Evolutionary conservation across 2,113 vertebrate species (phyloP).

Genomic region (Phycodurus eques): DNA sequence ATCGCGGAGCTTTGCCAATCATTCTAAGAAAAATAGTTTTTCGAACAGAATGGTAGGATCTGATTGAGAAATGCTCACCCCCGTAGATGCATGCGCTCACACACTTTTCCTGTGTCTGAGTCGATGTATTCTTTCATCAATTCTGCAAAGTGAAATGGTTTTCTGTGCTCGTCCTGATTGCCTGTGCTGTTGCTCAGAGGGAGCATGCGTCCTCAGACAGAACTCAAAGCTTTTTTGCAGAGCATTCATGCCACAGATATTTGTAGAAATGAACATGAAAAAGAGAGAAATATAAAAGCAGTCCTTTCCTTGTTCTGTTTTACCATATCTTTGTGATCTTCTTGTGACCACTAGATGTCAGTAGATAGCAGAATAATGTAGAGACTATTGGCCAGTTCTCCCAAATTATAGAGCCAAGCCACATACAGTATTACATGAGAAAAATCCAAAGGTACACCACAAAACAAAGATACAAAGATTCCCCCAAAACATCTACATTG

Average conservation of each 20-base stretch:
- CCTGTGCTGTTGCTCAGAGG: not conserved
- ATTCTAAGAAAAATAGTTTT: not conserved
- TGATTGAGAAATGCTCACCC: not conserved
- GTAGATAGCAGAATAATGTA: conserved; percentile 2
- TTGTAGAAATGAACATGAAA: not conserved
- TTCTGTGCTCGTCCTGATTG: not conserved
- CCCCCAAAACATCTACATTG: not conserved
- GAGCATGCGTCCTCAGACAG: not conserved
- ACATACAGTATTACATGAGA: not conserved
- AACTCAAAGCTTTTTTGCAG: not conserved
- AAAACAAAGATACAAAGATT: not conserved
- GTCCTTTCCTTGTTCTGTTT: not conserved
- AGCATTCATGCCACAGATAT: not conserved
- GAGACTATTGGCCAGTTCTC: not conserved
- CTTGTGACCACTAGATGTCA: conserved; percentile 53
- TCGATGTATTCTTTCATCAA: no score
- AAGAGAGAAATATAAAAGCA: not conserved
- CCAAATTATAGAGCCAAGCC: not conserved
- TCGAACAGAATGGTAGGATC: not conserved
- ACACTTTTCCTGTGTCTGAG: no score
- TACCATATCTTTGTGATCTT: no score
- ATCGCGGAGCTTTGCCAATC: not conserved
- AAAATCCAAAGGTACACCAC: not conserved
- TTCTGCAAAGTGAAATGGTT: not conserved
- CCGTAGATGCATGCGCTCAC: not conserved